Base-by-base conservation (phyloP, 37 sponge, comb jelly and placozoan species). In the Cliona cf. orientalis region DNA sequence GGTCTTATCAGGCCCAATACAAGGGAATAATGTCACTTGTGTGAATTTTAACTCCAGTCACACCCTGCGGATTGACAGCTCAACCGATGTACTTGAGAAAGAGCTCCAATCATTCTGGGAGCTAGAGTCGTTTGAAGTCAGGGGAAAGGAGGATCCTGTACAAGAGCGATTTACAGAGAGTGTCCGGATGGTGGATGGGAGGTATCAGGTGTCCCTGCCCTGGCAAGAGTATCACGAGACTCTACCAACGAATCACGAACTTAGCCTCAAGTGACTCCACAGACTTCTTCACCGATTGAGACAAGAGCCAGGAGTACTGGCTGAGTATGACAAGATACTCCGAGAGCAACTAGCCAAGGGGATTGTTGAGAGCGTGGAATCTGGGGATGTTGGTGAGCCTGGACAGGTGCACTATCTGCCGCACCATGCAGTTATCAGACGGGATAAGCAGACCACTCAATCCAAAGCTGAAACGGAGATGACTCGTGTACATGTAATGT, bases 291-390 rank as follows among this genome's bases (percentile, higher is more conserved):
- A 39, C 32, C 26, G 76, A 38, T 38, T 76, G 46, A 63, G 40
- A 46, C 66, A 65, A 41, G 22, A 78, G 29, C 79, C 66, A 42
- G 61, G 42, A 42, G 34, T 78, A 21, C 35, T 78, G 66, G 22
- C 22, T 36, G 79, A 78, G 56, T 80, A 80, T 6, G 56, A 80
- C 55, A 40, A 53, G 12, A 80, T n/a, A n/a, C n/a, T n/a, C n/a
- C n/a, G n/a, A n/a, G n/a, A n/a, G n/a, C n/a, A n/a, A n/a, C n/a
- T n/a, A n/a, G n/a, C n/a, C n/a, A n/a, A n/a, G n/a, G n/a, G n/a
- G n/a, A n/a, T n/a, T n/a, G n/a, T n/a, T n/a, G n/a, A n/a, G n/a
- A n/a, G n/a, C n/a, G n/a, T n/a, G n/a, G n/a, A n/a, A n/a, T n/a
- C n/a, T n/a, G n/a, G n/a, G n/a, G n/a, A n/a, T n/a, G n/a, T n/a